Evolutionary conservation across 2,113 vertebrate genomes (phyloP).

Genomic region (Phalacrocorax carbo): DNA sequence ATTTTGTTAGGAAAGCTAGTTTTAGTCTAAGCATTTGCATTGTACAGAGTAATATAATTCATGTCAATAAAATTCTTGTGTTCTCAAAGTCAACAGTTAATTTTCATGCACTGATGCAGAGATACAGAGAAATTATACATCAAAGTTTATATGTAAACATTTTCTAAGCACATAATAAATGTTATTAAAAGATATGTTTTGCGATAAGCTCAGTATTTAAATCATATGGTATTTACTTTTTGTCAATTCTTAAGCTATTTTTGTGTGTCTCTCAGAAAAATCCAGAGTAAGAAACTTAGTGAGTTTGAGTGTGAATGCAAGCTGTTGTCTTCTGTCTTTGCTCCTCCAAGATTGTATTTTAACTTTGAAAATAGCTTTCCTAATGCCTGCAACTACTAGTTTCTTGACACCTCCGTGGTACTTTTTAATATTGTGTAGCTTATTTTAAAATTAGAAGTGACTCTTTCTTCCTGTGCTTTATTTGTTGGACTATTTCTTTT

Average conservation of each 20-base stretch:
- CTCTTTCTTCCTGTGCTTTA: background rate
- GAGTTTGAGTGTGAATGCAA: background rate
- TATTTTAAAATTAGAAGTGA: background rate
- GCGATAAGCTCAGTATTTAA: constrained; percentile 35
- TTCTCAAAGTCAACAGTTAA: constrained; percentile 40
- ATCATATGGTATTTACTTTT: constrained; percentile 10
- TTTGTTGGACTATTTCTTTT: background rate
- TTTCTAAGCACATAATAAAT: constrained; percentile 34
- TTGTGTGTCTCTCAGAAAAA: background rate
- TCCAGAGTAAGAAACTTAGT: background rate
- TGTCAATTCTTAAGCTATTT: background rate
- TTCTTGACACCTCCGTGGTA: background rate
- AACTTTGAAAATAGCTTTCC: background rate
- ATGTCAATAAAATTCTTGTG: constrained; percentile 12
- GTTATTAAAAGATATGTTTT: background rate
- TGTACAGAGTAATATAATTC: background rate
- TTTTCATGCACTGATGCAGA: constrained; percentile 24
- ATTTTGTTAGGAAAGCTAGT: background rate
- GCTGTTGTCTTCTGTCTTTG: background rate
- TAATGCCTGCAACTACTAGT: background rate
- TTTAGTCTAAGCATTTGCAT: background rate
- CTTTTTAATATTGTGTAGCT: background rate
- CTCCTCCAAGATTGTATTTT: background rate
- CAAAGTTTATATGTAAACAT: constrained; percentile 38
- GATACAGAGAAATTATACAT: constrained; percentile 13